phyloP scores from a whole-genome alignment of 1,140 invertebrate species.

The Drosophila watanabei region DNA sequence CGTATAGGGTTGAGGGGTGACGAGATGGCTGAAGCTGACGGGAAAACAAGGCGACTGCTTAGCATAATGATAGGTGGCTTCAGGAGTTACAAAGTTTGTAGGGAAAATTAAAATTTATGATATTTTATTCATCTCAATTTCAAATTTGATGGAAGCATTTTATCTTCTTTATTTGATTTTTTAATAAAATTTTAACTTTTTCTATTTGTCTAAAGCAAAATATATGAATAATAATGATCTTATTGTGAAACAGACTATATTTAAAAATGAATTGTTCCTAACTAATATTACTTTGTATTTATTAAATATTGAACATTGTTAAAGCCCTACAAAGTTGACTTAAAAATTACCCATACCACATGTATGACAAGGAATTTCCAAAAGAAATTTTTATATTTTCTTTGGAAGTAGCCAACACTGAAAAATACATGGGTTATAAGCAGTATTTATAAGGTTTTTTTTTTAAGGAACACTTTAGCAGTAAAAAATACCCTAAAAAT shows the following conservation, averaged over 20 bases:
- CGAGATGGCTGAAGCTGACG: slow-evolving; percentile 1
- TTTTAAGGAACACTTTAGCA: neutral
- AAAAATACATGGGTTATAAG: no score
- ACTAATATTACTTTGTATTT: neutral
- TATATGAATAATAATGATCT: neutral
- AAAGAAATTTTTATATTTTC: no score
- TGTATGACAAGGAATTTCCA: no score
- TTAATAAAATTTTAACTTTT: neutral
- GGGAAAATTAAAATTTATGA: slow-evolving; percentile 4
- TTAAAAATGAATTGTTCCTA: no score
- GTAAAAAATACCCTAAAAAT: neutral
- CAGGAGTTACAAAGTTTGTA: neutral
- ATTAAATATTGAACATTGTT: neutral
- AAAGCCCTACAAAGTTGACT: neutral
- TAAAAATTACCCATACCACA: neutral
- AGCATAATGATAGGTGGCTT: slow-evolving; percentile 16
- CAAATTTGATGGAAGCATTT: neutral
- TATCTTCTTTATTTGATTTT: neutral
- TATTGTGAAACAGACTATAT: no score
- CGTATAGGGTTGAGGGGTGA: slow-evolving; percentile 12
- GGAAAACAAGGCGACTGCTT: slow-evolving; percentile 20
- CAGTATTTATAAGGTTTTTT: neutral
- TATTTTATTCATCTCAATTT: slow-evolving; percentile 6
- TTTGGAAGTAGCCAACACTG: no score
- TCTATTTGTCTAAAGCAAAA: neutral